These are phyloP conservation scores for Stegodyphus mimosarum DNA, from an alignment of 1,140 invertebrate genomes.

Conservation along the genomic window DNA sequence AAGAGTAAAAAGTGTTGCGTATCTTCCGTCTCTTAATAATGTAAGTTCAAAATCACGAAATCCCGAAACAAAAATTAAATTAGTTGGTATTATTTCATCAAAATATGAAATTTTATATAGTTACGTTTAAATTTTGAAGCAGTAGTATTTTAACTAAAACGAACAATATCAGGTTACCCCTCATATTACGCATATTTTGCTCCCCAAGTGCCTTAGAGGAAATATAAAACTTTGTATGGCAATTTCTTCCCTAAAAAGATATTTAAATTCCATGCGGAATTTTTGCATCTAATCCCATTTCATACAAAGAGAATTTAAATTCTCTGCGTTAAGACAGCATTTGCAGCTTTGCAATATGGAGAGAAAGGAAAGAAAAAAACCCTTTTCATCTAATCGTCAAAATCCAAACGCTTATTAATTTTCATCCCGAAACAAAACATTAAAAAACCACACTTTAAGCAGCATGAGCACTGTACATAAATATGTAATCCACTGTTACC, in stretches of 20 bases:
- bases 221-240: too few relatives aligned
- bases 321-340: neutral
- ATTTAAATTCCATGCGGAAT: neutral
- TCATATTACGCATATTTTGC: too few relatives aligned
- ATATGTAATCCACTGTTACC: conserved; percentile 51
- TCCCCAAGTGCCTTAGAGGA: too few relatives aligned
- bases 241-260: neutral
- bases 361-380: conserved; percentile 19
- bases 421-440: conserved; percentile 33
- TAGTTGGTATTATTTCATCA: too few relatives aligned
- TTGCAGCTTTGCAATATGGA: neutral
- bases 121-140: too few relatives aligned
- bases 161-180: too few relatives aligned
- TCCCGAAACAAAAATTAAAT: too few relatives aligned
- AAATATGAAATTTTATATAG: too few relatives aligned
- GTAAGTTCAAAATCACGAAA: too few relatives aligned
- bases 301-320: conserved; percentile 6
- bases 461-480: conserved; percentile 40
- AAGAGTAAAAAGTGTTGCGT: too few relatives aligned
- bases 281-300: neutral
- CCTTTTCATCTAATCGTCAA: conserved; percentile 51
- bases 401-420: conserved; percentile 59
- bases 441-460: conserved; percentile 31
- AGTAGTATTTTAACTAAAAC: too few relatives aligned
- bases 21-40: too few relatives aligned